A percentile compares a stretch with the other conserved stretches of the same genome.
Evolutionary conservation across 2,797 vertebrate species (phyloP).

Genomic region (Pagetopsis macropterus): DNA sequence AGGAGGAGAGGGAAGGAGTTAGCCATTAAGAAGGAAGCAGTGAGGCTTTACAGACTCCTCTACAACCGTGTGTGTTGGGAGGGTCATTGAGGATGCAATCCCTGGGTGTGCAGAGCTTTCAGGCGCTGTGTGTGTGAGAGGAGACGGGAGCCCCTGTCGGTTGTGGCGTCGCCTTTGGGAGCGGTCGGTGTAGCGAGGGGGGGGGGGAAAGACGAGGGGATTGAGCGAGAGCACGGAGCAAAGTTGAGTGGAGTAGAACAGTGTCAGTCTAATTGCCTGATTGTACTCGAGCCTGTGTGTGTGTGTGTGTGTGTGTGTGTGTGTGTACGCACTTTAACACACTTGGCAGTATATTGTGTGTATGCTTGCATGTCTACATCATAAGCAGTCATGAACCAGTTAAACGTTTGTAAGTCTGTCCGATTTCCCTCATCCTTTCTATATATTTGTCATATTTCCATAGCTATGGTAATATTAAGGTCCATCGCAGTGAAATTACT

Average conservation of each 20-base stretch:
- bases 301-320: conserved; percentile 24
- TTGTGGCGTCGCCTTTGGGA: conserved; percentile 53
- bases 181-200: conserved; percentile 25
- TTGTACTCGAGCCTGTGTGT: conserved; percentile 65
- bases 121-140: conserved; percentile 53
- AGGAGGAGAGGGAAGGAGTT: conserved; percentile 49
- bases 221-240: conserved; percentile 40
- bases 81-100: conserved; percentile 46
- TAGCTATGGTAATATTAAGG: background rate
- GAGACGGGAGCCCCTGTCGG: conserved; percentile 28
- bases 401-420: background rate
- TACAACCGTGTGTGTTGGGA: conserved; percentile 30
- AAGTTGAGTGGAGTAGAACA: conserved; percentile 61
- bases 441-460: conserved; percentile 11
- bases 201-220: conserved; percentile 1
- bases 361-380: conserved; percentile 11
- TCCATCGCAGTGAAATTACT: background rate
- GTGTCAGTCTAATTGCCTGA: conserved; percentile 76
- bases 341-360: background rate
- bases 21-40: conserved; percentile 61
- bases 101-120: conserved; percentile 72
- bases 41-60: conserved; percentile 30
- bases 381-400: conserved; percentile 13
- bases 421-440: conserved; percentile 39
- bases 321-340: conserved; percentile 19